Conservation (phyloP, 2,113 vertebrate species). For the Xiphophorus hellerii region DNA sequence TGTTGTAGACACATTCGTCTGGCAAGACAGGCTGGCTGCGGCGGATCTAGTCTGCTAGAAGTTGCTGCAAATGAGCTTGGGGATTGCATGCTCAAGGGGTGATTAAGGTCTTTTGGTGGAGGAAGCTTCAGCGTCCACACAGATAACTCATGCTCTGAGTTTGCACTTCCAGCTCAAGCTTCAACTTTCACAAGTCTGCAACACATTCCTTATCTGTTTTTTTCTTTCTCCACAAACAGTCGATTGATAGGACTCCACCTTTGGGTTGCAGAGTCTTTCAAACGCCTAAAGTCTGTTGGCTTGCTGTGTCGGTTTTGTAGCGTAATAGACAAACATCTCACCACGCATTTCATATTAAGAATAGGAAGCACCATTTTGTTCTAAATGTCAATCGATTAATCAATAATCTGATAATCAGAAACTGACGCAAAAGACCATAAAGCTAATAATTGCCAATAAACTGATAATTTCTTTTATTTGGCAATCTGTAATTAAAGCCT, state of each 20-base stretch:
- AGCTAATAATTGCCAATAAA: no score
- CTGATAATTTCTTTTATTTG: neutral
- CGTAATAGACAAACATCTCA: conserved; percentile 3
- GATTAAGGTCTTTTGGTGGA: conserved; percentile 26
- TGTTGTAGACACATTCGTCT: conserved; percentile 56
- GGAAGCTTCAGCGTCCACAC: neutral
- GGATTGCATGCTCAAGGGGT: conserved; percentile 14
- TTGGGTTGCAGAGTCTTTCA: neutral
- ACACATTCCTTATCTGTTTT: conserved; percentile 32
- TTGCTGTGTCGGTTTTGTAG: conserved; percentile 7
- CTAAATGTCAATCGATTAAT: neutral
- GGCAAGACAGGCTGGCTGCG: conserved; percentile 16
- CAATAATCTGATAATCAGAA: neutral
- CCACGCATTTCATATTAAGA: neutral
- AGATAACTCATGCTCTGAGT: neutral
- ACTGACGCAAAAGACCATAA: neutral
- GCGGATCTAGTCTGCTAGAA: conserved; percentile 45
- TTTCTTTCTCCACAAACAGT: conserved; percentile 11
- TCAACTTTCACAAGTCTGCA: conserved; percentile 55
- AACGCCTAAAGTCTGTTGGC: neutral
- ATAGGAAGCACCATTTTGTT: neutral
- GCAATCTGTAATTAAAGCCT: neutral
- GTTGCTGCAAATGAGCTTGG: conserved; percentile 49
- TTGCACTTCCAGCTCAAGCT: conserved; percentile 26
- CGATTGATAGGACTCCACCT: conserved; percentile 5